A percentile compares a stretch with the other conserved stretches of the same genome.
These are phyloP conservation scores for Burhinus bistriatus DNA, from an alignment of 2,113 vertebrate genomes.

Conservation along the genomic window DNA sequence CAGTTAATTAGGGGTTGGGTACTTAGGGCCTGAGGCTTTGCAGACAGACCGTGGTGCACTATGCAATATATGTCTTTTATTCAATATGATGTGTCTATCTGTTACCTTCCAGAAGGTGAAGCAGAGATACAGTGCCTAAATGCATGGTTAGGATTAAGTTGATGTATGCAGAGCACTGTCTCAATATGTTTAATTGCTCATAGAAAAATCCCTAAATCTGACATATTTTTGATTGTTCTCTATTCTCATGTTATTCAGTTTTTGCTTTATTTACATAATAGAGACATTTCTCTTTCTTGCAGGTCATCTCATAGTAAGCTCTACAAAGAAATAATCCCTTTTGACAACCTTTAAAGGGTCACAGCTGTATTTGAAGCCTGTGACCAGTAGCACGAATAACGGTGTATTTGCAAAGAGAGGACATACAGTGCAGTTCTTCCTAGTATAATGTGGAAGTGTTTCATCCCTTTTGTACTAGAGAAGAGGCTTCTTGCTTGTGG, in stretches of 20 bases:
- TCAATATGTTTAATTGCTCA: constrained; percentile 2
- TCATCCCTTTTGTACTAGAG: not conserved
- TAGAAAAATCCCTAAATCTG: not conserved
- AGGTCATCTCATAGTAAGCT: not conserved
- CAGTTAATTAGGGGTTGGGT: constrained; percentile 44
- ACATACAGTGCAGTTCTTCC: not conserved
- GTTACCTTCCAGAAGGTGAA: not conserved
- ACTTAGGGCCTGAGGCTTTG: constrained; percentile 9
- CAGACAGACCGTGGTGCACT: constrained; percentile 6
- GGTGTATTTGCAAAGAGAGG: constrained; percentile 3
- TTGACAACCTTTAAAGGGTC: constrained; percentile 4
- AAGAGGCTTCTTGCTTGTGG: constrained; percentile 5
- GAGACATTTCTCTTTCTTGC: not conserved
- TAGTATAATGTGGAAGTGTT: constrained; percentile 31
- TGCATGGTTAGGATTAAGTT: constrained; percentile 3
- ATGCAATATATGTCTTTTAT: not conserved
- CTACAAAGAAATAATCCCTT: constrained; percentile 32
- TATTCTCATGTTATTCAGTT: not conserved
- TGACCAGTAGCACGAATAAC: not conserved
- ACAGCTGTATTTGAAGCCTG: not conserved
- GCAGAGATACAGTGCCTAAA: not conserved
- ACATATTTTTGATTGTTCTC: not conserved
- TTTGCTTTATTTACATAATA: constrained; percentile 44
- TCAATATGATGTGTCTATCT: not conserved
- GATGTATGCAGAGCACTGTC: not conserved